These are phyloP conservation scores for Cinclus cinclus DNA, from an alignment of 2,113 vertebrate species.

Conservation along the genomic window DNA sequence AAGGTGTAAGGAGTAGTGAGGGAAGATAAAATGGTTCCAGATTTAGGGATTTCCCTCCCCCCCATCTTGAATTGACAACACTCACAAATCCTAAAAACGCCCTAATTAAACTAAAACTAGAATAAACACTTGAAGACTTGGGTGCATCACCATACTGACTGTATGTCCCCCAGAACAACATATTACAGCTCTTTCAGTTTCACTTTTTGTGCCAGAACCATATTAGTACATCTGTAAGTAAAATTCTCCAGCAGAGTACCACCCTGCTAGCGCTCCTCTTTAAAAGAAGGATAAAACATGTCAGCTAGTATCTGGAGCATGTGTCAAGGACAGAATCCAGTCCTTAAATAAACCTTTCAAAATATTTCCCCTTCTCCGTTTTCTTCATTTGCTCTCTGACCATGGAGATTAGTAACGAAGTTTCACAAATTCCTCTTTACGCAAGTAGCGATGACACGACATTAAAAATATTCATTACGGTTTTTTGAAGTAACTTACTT, in stretches of 20 bases:
- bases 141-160: background rate
- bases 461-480: background rate
- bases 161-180: background rate
- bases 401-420: background rate
- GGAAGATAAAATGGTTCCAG: background rate
- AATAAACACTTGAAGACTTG: background rate
- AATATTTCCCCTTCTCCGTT: background rate
- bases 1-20: background rate
- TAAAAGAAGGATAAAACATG: background rate
- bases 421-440: background rate
- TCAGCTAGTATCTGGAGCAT: background rate
- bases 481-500: constrained; percentile 79
- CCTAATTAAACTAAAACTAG: background rate
- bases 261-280: background rate
- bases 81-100: background rate
- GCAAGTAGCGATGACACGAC: accelerated
- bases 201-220: background rate
- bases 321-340: background rate
- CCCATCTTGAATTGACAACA: background rate
- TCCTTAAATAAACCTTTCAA: background rate
- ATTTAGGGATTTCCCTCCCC: accelerated
- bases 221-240: background rate
- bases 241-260: background rate
- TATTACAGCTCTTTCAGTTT: background rate
- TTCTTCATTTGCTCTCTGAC: background rate